Base-by-base conservation (phyloP, 37 sponge, comb jelly and placozoan genomes). In the Chondrosia reniformis region DNA sequence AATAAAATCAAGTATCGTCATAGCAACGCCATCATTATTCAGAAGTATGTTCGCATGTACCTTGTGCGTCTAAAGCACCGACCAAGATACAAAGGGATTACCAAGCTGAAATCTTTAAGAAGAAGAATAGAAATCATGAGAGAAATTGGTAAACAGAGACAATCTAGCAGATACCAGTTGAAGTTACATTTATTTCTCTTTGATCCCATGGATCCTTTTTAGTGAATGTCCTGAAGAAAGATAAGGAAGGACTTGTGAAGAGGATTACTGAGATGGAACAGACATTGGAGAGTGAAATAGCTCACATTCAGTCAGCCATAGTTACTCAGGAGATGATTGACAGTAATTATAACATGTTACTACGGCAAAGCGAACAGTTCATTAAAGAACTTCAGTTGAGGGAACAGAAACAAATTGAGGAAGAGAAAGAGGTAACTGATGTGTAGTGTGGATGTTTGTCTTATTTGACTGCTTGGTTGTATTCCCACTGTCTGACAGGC, bases 1-100 rank as follows among this genome's bases (percentile, higher is more conserved):
- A 58, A 83, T 24, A 95, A 95, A 85, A 95, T 95, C 43, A 22
- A 81, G 63, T 88, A 83, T 41, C 80, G 96, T 10, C 54, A 79
- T 65, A 79, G 80, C 36, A 82, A 83, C 80, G 86, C 85, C 0
- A 52, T 95, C 25, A 36, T 80, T 8, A 76, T 97, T 0, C 98
- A 97, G 83, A 79, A 85, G 55, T 78, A 38, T 76, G 84, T 78
- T 0, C 76, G 92, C 32, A 89, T 85, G 88, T 91, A 52, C 75
- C 63, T 92, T 4, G 92, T 93, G 0, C 21, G 59, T 57, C 77
- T 72, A 41, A 91, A 80, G 61, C 84, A 94, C 57, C 79, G 84
- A 71, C 97, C 93, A 37, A 74, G 97, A 85, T 92, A 65, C 73
- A 52, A 3, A 7, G 58, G 55, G 38, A 39, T 75, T 1, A 0